Base-by-base conservation (phyloP, 1,140 invertebrate species). In the Cyclina sinensis region DNA sequence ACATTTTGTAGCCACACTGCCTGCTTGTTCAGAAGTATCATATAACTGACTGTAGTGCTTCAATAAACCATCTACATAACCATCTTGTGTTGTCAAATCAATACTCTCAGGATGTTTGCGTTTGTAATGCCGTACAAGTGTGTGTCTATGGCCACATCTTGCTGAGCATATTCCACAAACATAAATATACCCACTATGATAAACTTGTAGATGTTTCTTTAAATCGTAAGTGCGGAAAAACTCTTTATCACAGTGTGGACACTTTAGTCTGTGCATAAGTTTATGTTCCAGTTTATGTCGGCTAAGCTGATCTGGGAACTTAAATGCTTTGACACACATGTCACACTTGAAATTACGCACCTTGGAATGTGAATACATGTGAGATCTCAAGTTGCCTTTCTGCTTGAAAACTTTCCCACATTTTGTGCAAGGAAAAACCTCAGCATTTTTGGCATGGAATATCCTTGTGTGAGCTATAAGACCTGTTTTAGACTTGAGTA, bases 381-480 rank as follows among this genome's bases (percentile, higher is more conserved):
- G 96, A 43, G 94, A 95, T 88, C 92, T 94, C 91, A 95, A 92
- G 89, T 96, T 96, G 74, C 94, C 96, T 86, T 95, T 96, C 92
- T 96, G 96, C 37, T 94, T 94, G 89, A 96, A 96, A 32, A 94
- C 93, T 92, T 96, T 96, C 21, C 94, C 95, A 93, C 96, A 96
- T 73, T 94, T 94, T 16, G 94, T 91, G 91, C 96, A 96, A n/a
- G 93, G 90, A 91, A 94, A 96, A 24, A 93, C 92, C 37, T 94
- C 94, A 21, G 94, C 93, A 7, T 93, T 94, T 18, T 94, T 94
- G 3, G 91, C 81, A 82, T 95, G 95, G 80, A 94, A 95, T 74
- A 94, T 90, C 48, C 93, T 93, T 5, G 95, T 94, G 84, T 96
- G 96, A 46, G 96, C 94, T 37, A 95, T 93, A 7, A 96, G 90